These are phyloP conservation scores for Saccostrea glomerata DNA, from an alignment of 1,140 invertebrate genomes.

Conservation along the genomic window DNA sequence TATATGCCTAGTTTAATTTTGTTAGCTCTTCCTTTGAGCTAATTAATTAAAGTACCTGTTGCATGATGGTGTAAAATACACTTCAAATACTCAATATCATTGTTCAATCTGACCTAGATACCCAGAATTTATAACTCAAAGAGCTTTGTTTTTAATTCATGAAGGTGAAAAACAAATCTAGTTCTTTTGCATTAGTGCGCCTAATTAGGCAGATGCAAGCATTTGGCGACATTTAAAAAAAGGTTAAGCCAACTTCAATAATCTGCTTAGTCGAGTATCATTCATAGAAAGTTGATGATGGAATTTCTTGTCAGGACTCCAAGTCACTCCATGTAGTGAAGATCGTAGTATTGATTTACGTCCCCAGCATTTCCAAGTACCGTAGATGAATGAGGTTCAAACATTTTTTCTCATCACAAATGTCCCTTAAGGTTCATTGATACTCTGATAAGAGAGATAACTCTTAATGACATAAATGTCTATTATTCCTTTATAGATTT, in stretches of 20 bases:
- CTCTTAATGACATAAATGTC: too few relatives aligned
- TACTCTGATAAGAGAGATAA: too few relatives aligned
- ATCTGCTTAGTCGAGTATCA: background rate
- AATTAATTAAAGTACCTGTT: background rate
- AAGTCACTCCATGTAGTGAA: too few relatives aligned
- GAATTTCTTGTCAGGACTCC: too few relatives aligned
- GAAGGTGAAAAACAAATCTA: background rate
- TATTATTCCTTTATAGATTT: too few relatives aligned
- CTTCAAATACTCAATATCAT: slow-evolving; percentile 1
- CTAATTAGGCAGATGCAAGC: background rate
- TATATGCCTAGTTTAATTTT: background rate
- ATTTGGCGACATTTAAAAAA: background rate
- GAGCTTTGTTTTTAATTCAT: background rate
- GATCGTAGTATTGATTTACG: too few relatives aligned
- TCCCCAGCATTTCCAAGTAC: too few relatives aligned
- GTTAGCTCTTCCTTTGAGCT: background rate
- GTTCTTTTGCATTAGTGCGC: background rate
- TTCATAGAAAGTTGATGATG: background rate
- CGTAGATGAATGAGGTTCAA: too few relatives aligned
- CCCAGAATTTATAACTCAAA: background rate
- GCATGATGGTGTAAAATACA: background rate
- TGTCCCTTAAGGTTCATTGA: too few relatives aligned
- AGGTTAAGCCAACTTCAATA: background rate
- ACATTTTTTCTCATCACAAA: too few relatives aligned
- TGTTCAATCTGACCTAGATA: background rate